Base-by-base conservation (phyloP, 2,888 invertebrate species). In the Drosophila neutralis region DNA sequence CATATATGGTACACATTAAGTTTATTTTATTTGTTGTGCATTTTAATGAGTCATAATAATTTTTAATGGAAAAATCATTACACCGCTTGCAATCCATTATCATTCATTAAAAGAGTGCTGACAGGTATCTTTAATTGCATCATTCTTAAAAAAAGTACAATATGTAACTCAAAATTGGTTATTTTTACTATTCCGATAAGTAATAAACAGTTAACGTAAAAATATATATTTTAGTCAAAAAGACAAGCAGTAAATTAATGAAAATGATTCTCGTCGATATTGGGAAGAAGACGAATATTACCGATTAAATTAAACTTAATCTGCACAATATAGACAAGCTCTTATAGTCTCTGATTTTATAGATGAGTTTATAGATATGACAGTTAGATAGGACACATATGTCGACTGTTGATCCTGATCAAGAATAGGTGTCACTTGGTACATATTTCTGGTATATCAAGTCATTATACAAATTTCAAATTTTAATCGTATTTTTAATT, bases 41-140 rank as follows among this genome's bases (percentile, higher is more conserved):
- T 29, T 53, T 52, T 33, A 63, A 40, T 73, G 69, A 73, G 18
- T 73, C 73, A 73, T 21, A 66, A 54, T 57, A 42, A 59, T 52
- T 73, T 52, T 54, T 40, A 54, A 54, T 54, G 40, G 42, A 61
- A 52, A 51, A 45, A 59, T 51, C 49, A 29, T 18, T 29, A 15
- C 36, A 40, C 6, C 59, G 49, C 40, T 36, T 27, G 27, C 53
- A 27, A 21, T 29, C 51, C 36, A 33, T 57, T 57, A 63, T 71
- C 59, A 52, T 56, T 52, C 45, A 51, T 54, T 27, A 38, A 60
- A 31, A 67, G 40, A 15, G n/a, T n/a, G 49, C 10, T 49, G 27
- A 24, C 49, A 49, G 27, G 49, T 27, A 27, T 45, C 45, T 45
- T 15, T 2, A 24, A 15, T 45, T 24, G 24, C 45, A 45, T 24